Percentiles rank a stretch among this genome's conserved stretches.
Conservation (phyloP, 2,888 invertebrate species). For the Apocheima hispidaria region DNA sequence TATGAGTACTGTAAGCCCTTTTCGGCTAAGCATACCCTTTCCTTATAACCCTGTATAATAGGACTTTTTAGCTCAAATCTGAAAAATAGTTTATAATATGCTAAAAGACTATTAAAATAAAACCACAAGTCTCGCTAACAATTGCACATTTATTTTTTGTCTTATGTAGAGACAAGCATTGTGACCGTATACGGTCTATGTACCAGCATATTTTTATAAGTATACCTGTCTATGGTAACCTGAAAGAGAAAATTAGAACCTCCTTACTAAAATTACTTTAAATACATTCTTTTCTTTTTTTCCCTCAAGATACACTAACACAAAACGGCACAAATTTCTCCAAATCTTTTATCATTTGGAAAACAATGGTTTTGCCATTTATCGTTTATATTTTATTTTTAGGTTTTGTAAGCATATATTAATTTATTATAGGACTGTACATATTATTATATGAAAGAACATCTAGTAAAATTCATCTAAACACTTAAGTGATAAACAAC, state of each 20-base stretch:
- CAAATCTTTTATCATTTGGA: background rate
- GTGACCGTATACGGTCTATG: conserved; percentile 17
- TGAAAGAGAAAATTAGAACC: conserved; percentile 5
- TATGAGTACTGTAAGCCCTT: too few relatives aligned
- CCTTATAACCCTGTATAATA: too few relatives aligned
- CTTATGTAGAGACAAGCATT: conserved; percentile 29
- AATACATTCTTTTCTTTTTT: too few relatives aligned
- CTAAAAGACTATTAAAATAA: conserved; percentile 10
- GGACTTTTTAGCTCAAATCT: too few relatives aligned
- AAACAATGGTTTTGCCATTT: background rate
- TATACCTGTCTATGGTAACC: background rate
- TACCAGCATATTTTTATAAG: background rate
- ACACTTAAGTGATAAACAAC: conserved; percentile 1
- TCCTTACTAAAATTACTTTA: background rate
- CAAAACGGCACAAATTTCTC: background rate
- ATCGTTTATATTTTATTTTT: background rate
- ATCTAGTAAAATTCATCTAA: conserved; percentile 7
- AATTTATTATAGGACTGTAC: background rate
- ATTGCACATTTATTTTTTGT: conserved; percentile 34
- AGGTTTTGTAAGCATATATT: background rate
- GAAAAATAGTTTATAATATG: too few relatives aligned
- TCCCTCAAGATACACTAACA: background rate
- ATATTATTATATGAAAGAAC: background rate
- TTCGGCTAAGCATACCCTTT: too few relatives aligned
- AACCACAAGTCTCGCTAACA: conserved; percentile 16